Evolutionary conservation across 2,888 invertebrate species (phyloP).

Genomic region (Ectropis crepuscularia): DNA sequence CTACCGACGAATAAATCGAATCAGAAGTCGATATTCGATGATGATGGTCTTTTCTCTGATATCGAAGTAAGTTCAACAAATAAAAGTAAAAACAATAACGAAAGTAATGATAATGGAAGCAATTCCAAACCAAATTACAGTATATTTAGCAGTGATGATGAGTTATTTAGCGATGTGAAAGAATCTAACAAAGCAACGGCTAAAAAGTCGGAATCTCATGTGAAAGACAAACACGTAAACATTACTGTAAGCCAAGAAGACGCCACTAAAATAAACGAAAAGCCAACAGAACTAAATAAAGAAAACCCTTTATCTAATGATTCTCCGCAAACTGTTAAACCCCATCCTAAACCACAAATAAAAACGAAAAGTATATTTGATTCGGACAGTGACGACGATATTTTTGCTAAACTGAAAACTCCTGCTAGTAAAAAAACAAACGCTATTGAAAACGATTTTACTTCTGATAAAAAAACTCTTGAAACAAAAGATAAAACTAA

Average conservation of each 20-base stretch:
- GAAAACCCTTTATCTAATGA: conserved; percentile 22
- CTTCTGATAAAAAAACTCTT: conserved; percentile 2
- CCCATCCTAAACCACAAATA: conserved; percentile 9
- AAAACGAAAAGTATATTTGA: conserved; percentile 55
- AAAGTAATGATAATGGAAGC: conserved; percentile 29
- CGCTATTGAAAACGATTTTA: conserved; percentile 6
- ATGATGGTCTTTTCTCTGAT: conserved; percentile 69
- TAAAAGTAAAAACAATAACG: conserved; percentile 11
- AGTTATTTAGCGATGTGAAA: conserved; percentile 52
- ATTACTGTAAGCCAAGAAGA: conserved; percentile 1
- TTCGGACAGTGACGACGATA: conserved; percentile 60
- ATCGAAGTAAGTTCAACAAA: conserved; percentile 46
- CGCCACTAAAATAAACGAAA: conserved; percentile 9
- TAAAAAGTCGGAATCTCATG: conserved; percentile 24
- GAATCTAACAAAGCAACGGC: conserved; percentile 33
- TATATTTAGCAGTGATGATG: conserved; percentile 64
- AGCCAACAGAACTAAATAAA: conserved; percentile 21
- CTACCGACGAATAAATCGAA: conserved; percentile 49
- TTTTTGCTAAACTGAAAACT: conserved; percentile 49
- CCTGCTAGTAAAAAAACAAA: conserved; percentile 19
- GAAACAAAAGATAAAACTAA: conserved; percentile 16
- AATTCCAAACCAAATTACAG: conserved; percentile 43
- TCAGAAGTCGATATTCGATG: conserved; percentile 67
- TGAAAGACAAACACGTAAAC: conserved; percentile 18
- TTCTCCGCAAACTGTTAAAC: conserved; percentile 17